Evolutionary conservation across 2,888 invertebrate genomes (phyloP).

Genomic region (Eucera pruinosa): DNA sequence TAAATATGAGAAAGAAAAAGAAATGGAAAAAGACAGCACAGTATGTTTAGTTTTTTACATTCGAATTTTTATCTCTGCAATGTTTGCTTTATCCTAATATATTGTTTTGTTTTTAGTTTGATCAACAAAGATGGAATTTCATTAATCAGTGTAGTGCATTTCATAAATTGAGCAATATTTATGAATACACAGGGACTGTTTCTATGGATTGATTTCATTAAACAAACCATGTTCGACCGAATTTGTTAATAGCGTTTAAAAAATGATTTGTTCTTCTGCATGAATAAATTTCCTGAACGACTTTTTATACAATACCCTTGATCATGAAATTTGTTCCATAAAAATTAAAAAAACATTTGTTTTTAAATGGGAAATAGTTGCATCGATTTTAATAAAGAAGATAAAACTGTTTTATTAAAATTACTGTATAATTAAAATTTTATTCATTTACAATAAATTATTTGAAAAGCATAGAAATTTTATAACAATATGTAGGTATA

Average conservation of each 20-base stretch:
- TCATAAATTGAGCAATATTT: slow-evolving; percentile 65
- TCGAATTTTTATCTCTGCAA: background rate
- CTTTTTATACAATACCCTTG: slow-evolving; percentile 42
- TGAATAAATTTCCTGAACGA: slow-evolving; percentile 21
- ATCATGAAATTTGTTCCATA: slow-evolving; percentile 22
- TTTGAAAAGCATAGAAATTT: background rate
- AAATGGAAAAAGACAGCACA: slow-evolving; percentile 32
- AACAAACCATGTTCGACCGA: too few relatives aligned
- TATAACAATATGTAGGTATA: too few relatives aligned
- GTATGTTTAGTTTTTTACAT: slow-evolving; percentile 33
- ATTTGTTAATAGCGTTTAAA: slow-evolving; percentile 12
- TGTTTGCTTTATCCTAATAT: background rate
- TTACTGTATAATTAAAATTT: background rate
- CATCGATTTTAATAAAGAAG: slow-evolving; percentile 14
- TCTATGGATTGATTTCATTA: slow-evolving; percentile 15
- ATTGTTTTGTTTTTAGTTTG: slow-evolving; percentile 66
- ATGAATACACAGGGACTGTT: slow-evolving; percentile 29
- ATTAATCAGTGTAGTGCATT: slow-evolving; percentile 71
- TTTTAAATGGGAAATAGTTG: background rate
- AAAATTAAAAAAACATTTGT: slow-evolving; percentile 24
- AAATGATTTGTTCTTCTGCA: slow-evolving; percentile 9
- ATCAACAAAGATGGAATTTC: slow-evolving; percentile 69
- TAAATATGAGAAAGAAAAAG: slow-evolving; percentile 34
- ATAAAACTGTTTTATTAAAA: background rate
- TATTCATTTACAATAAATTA: slow-evolving; percentile 1